A percentile compares a stretch with the other conserved stretches of the same genome.
Conservation (phyloP, 2,113 vertebrate species). For the Trachemys scripta region DNA sequence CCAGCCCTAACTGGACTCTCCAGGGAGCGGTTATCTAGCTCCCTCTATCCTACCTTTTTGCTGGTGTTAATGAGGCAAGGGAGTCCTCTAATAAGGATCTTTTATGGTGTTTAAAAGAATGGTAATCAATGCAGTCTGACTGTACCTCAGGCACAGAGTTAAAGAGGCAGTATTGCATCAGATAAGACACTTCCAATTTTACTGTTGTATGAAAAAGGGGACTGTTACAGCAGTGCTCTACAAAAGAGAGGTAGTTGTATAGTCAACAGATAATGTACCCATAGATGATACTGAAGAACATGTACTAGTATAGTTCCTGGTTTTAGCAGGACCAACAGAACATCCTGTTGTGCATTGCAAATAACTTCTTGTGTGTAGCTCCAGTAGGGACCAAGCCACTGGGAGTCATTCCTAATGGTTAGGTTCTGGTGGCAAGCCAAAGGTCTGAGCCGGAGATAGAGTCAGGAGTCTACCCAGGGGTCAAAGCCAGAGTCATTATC, state of each 20-base stretch:
- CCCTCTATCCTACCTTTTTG: background rate
- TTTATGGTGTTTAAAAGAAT: background rate
- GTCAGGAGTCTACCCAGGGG: too few species aligned
- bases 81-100: background rate
- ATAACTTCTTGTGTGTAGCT: background rate
- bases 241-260: background rate
- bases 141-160: fast-evolving
- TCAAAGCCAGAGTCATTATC: too few species aligned
- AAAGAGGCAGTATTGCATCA: background rate
- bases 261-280: background rate
- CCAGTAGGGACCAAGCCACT: background rate
- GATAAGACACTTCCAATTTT: background rate
- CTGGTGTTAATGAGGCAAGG: background rate
- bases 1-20: background rate
- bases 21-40: background rate
- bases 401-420: background rate
- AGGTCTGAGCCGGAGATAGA: too few species aligned
- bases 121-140: background rate
- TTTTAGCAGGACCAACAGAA: background rate
- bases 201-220: background rate
- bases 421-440: background rate
- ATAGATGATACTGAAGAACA: background rate
- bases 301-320: background rate
- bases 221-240: background rate
- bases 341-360: background rate